Conservation (phyloP, 1,140 invertebrate genomes). For the Cotesia typhae region DNA sequence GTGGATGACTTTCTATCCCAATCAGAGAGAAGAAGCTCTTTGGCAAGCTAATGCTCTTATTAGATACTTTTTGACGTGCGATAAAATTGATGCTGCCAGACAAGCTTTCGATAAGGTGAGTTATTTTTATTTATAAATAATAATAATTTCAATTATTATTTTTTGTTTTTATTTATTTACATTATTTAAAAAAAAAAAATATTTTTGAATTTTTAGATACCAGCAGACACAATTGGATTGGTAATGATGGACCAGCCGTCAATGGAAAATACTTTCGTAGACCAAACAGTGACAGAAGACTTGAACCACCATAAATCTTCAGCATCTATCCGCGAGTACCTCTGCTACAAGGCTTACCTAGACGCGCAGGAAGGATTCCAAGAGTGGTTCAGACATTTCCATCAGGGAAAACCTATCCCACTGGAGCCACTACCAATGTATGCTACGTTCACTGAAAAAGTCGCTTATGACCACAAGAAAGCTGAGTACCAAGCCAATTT, state of each 20-base stretch:
- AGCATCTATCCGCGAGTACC: constrained; percentile 75
- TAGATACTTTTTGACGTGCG: constrained; percentile 77
- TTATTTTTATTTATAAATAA: constrained; percentile 6
- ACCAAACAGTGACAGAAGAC: constrained; percentile 53
- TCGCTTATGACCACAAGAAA: constrained; percentile 84
- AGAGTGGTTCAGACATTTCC: constrained; percentile 87
- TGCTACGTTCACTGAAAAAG: constrained; percentile 85
- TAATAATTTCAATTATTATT: too few relatives aligned
- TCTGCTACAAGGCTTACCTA: constrained; percentile 81
- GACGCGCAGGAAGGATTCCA: constrained; percentile 87
- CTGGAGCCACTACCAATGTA: constrained; percentile 68
- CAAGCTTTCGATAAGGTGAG: constrained; percentile 74
- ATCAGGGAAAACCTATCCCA: constrained; percentile 79
- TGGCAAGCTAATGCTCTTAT: constrained; percentile 91
- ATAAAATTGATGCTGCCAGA: constrained; percentile 75
- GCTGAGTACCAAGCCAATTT: constrained; percentile 81
- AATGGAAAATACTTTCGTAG: constrained; percentile 62
- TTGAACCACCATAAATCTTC: constrained; percentile 60
- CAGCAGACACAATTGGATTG: constrained; percentile 71
- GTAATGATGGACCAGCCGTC: constrained; percentile 68
- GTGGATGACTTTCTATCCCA: constrained; percentile 84
- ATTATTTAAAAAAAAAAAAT: not conserved
- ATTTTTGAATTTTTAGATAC: constrained; percentile 60
- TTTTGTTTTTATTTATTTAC: too few relatives aligned
- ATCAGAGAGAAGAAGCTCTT: constrained; percentile 81